Percentiles rank a stretch among this genome's conserved stretches.
phyloP scores from a whole-genome alignment of 2,888 invertebrate species.

The Erpobdella octoculata region DNA sequence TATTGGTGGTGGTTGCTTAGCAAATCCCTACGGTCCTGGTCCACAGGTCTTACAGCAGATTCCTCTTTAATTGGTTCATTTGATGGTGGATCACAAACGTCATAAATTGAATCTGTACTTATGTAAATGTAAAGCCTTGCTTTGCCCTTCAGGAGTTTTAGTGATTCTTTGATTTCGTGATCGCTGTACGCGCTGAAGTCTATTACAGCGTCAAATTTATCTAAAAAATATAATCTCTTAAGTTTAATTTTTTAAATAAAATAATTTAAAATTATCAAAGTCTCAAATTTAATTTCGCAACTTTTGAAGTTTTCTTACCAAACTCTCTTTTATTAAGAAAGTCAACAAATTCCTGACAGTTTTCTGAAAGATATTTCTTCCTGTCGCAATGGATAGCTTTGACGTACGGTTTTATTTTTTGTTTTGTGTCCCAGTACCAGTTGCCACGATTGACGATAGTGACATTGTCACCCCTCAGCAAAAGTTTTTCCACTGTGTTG shows the following conservation, averaged over 20 bases:
- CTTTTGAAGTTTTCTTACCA: not conserved
- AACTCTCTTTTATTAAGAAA: conserved; percentile 3
- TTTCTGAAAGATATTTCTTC: conserved; percentile 28
- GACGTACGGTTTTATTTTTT: conserved; percentile 40
- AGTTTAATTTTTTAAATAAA: not conserved
- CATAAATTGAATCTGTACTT: conserved; percentile 55
- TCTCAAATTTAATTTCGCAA: not conserved
- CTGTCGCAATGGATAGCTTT: conserved; percentile 50
- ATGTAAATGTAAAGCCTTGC: conserved; percentile 52
- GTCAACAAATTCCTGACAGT: conserved; percentile 10
- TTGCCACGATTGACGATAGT: conserved; percentile 52
- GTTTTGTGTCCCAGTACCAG: conserved; percentile 53
- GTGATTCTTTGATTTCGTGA: conserved; percentile 46
- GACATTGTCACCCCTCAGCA: conserved; percentile 42
- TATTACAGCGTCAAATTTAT: conserved; percentile 51
- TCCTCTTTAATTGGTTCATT: conserved; percentile 43
- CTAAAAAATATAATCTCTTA: not conserved
- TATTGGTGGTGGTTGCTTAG: conserved; percentile 48
- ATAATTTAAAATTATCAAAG: not conserved
- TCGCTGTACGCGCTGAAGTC: conserved; percentile 53
- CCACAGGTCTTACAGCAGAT: conserved; percentile 50
- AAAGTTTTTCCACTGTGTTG: conserved; percentile 47
- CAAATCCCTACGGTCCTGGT: conserved; percentile 41
- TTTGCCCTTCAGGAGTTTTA: conserved; percentile 46
- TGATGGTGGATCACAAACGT: conserved; percentile 49